phyloP scores from a whole-genome alignment of 1,140 invertebrate genomes.

The Rhopalosiphum padi region DNA sequence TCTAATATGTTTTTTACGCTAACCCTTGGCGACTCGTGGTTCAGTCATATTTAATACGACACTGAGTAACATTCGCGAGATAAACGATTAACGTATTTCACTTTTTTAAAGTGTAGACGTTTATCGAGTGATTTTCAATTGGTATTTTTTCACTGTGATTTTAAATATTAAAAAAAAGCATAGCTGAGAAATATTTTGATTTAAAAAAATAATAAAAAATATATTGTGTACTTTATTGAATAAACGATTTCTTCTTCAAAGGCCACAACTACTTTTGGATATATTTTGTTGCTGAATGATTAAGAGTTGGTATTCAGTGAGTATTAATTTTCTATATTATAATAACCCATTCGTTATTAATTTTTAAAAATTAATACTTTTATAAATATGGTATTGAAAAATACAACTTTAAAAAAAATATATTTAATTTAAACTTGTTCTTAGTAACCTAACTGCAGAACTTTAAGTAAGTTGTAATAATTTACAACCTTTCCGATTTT shows the following conservation, averaged over 20 bases:
- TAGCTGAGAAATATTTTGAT: slow-evolving; percentile 4
- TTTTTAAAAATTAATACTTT: neutral
- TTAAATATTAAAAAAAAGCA: neutral
- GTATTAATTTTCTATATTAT: neutral
- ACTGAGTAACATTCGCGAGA: slow-evolving; percentile 21
- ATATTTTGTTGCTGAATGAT: neutral
- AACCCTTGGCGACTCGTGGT: neutral
- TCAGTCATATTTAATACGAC: neutral
- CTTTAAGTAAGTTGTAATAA: neutral
- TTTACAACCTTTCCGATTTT: neutral
- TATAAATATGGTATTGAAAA: neutral
- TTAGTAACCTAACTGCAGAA: neutral
- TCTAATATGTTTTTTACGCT: neutral
- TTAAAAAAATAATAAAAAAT: neutral
- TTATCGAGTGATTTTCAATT: neutral
- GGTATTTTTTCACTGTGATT: neutral
- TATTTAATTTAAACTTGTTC: no score
- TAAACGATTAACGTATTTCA: slow-evolving; percentile 34
- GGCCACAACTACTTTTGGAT: neutral
- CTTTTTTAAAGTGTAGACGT: slow-evolving; percentile 44
- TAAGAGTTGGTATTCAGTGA: slow-evolving; percentile 17
- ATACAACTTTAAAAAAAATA: neutral
- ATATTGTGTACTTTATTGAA: neutral
- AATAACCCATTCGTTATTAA: neutral
- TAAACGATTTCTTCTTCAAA: slow-evolving; percentile 1